A percentile compares a stretch with the other conserved stretches of the same genome.
Evolutionary conservation across 2,113 vertebrate genomes (phyloP).

Genomic region (Herpailurus yagouaroundi): DNA sequence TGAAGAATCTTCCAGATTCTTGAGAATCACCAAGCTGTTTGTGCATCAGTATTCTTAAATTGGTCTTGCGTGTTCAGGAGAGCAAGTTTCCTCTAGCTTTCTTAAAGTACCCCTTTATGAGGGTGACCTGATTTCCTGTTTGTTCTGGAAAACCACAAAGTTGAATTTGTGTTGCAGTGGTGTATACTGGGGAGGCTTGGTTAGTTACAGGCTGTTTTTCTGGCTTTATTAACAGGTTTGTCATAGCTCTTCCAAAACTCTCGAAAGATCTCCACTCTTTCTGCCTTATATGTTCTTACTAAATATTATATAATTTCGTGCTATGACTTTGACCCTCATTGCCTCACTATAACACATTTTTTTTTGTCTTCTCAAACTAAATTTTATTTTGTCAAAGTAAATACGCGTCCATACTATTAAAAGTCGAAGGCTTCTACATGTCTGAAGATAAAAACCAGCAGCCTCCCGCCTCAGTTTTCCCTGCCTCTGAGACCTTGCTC

Average conservation of each 20-base stretch:
- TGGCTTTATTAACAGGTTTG: not conserved
- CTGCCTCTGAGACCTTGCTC: no score
- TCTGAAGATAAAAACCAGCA: not conserved
- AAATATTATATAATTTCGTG: not conserved
- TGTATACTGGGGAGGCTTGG: not conserved
- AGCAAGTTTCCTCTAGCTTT: not conserved
- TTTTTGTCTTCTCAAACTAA: slow-evolving; percentile 38
- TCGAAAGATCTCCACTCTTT: slow-evolving; percentile 10
- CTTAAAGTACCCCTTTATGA: not conserved
- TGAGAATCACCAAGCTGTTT: not conserved
- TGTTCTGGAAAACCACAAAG: not conserved
- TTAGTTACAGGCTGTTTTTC: no score
- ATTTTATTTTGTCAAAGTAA: slow-evolving; percentile 29
- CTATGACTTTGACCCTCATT: not conserved
- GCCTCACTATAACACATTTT: not conserved
- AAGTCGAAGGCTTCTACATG: not conserved
- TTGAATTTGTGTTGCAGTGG: not conserved
- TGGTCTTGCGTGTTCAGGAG: not conserved
- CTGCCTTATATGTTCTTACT: not conserved
- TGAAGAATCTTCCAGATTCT: not conserved
- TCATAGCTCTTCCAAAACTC: not conserved
- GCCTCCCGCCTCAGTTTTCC: not conserved
- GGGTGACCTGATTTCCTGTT: not conserved
- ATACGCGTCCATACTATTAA: not conserved
- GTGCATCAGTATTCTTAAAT: not conserved